A percentile compares a stretch with the other conserved stretches of the same genome.
phyloP scores from a whole-genome alignment of 1,140 invertebrate species.

The Bilobella aurantiaca region DNA sequence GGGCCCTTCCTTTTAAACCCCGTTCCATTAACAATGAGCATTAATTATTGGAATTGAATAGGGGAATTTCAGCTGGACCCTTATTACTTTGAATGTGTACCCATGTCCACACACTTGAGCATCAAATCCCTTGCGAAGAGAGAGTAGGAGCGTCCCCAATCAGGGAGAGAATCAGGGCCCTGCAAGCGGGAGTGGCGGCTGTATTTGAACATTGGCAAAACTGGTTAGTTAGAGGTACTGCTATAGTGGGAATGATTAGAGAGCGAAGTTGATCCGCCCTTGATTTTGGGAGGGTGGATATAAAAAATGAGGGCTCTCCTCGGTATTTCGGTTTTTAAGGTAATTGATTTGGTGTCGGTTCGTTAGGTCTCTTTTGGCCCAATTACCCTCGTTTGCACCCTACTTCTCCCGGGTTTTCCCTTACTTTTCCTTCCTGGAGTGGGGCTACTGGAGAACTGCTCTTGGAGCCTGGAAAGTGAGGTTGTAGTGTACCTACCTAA shows the following conservation, averaged over 20 bases:
- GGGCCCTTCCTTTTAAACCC: too few relatives aligned
- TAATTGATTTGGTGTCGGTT: slow-evolving; percentile 36
- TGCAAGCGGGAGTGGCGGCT: background rate
- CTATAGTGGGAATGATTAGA: background rate
- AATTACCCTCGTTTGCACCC: slow-evolving; percentile 36
- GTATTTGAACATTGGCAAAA: background rate
- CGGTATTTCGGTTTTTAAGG: slow-evolving; percentile 31
- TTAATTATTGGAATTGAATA: background rate
- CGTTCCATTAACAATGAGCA: slow-evolving; percentile 3
- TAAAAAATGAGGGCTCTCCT: background rate
- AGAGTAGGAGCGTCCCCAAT: background rate
- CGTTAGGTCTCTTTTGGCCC: slow-evolving; percentile 36
- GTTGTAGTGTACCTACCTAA: too few relatives aligned
- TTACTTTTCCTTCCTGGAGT: too few relatives aligned
- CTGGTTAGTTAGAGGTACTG: background rate
- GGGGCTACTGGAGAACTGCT: too few relatives aligned
- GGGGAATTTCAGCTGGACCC: too few relatives aligned
- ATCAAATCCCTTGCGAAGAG: too few relatives aligned
- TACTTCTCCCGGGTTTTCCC: slow-evolving; percentile 20
- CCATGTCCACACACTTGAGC: too few relatives aligned
- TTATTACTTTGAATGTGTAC: too few relatives aligned
- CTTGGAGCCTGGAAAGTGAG: too few relatives aligned
- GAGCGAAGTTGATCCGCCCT: background rate
- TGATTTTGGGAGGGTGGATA: background rate
- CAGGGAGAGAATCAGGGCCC: background rate